These are phyloP conservation scores for Chaenodraco wilsoni DNA, from an alignment of 2,797 vertebrate genomes.

Conservation along the genomic window DNA sequence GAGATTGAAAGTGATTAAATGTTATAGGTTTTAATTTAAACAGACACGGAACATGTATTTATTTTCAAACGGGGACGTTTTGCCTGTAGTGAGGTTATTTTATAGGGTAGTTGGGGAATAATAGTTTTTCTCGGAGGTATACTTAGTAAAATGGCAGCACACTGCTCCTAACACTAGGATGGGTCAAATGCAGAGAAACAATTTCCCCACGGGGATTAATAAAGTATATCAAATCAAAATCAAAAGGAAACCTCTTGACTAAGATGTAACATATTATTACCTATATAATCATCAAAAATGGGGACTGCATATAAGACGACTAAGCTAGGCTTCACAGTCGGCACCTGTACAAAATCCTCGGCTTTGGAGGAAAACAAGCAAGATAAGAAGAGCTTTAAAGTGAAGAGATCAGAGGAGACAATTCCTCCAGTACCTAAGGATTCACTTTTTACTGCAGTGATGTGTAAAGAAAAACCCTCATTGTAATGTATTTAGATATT, in stretches of 20 bases:
- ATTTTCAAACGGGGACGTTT: not conserved
- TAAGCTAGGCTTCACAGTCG: slow-evolving; percentile 1
- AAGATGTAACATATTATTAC: not conserved
- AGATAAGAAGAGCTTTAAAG: slow-evolving; percentile 13
- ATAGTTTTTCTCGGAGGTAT: not conserved
- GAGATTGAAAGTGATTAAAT: not conserved
- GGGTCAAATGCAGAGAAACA: too few species aligned
- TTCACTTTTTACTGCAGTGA: not conserved
- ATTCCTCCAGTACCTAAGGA: not conserved
- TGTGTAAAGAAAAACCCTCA: not conserved
- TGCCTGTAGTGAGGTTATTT: not conserved
- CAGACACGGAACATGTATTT: not conserved
- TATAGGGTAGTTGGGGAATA: not conserved
- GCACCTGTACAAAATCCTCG: not conserved
- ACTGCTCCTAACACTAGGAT: too few species aligned
- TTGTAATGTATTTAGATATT: not conserved
- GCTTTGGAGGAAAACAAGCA: not conserved
- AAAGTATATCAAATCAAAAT: too few species aligned
- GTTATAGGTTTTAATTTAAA: not conserved
- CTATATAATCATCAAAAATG: not conserved
- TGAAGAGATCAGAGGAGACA: not conserved
- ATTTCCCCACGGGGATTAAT: too few species aligned
- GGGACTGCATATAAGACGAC: not conserved
- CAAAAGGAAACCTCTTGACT: not conserved
- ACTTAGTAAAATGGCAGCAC: too few species aligned